Evolutionary conservation across 2,113 vertebrate genomes (phyloP).

Genomic region (Athene noctua): DNA sequence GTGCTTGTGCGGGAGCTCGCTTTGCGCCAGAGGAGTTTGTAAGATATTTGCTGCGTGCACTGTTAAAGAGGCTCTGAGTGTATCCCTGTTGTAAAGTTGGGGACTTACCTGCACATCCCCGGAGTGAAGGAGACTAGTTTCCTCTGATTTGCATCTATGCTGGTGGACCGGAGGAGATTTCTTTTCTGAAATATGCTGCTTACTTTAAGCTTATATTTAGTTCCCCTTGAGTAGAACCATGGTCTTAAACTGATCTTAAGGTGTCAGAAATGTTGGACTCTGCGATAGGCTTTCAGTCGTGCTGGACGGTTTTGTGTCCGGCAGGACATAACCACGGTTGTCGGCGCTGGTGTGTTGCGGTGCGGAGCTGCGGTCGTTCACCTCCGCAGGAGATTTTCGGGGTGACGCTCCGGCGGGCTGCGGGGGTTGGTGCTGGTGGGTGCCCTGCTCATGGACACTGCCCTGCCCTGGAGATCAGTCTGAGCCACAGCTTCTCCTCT

Average conservation of each 20-base stretch:
- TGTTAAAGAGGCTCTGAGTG: no score
- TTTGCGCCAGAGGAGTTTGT: background rate
- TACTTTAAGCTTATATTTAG: background rate
- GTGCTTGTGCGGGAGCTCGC: rapidly evolving
- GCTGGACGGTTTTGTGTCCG: rapidly evolving
- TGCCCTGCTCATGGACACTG: no score
- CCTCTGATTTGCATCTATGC: background rate
- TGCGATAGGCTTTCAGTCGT: rapidly evolving
- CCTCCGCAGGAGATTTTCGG: rapidly evolving
- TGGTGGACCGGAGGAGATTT: background rate
- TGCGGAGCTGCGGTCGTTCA: background rate
- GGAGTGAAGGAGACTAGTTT: rapidly evolving
- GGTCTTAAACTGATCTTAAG: background rate
- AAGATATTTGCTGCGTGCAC: rapidly evolving
- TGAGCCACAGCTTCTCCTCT: background rate
- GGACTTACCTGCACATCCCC: background rate
- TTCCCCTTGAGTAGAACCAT: rapidly evolving
- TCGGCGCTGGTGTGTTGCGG: rapidly evolving
- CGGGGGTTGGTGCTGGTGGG: background rate
- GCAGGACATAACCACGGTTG: rapidly evolving
- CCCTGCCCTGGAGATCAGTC: no score
- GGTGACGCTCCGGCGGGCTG: rapidly evolving
- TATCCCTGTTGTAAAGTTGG: background rate
- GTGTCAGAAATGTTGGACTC: rapidly evolving
- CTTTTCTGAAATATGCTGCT: background rate